Conservation (phyloP, 2,888 invertebrate genomes). For the Andrena bicolor region DNA sequence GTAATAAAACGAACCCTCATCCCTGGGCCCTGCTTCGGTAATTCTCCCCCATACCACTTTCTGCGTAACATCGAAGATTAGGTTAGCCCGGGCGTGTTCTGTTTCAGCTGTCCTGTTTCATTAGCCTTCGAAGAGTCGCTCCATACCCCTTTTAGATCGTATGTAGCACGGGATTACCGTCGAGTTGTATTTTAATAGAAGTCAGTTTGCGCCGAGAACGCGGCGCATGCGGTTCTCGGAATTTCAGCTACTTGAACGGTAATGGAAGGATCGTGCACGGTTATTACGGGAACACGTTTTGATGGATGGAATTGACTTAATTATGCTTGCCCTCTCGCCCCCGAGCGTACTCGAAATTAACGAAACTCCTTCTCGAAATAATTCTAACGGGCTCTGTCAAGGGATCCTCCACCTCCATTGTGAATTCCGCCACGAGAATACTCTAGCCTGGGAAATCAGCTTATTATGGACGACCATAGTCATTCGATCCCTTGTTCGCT, state of each 20-base stretch:
- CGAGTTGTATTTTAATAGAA: constrained; percentile 47
- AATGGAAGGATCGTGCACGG: constrained; percentile 34
- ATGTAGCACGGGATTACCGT: constrained; percentile 35
- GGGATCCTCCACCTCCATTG: not conserved
- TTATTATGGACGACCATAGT: not conserved
- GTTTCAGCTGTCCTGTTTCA: constrained; percentile 54
- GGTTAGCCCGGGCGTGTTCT: constrained; percentile 36
- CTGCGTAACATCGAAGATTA: constrained; percentile 36
- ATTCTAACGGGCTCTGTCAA: not conserved
- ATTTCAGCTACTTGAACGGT: constrained; percentile 37
- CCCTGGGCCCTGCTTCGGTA: not conserved
- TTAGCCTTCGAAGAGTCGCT: constrained; percentile 33
- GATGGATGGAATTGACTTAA: constrained; percentile 2
- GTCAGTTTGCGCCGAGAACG: constrained; percentile 41
- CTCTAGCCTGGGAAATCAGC: not conserved
- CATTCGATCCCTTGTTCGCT: too few species aligned
- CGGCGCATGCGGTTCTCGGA: constrained; percentile 15
- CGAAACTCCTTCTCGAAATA: constrained; percentile 3
- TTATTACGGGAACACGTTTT: not conserved
- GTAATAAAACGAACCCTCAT: constrained; percentile 18
- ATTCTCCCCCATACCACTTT: not conserved
- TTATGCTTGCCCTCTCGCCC: not conserved
- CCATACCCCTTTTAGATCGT: constrained; percentile 15
- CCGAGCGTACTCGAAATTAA: constrained; percentile 16
- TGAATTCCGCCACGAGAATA: not conserved